Conservation (phyloP, 2,113 vertebrate species). For the Crocuta crocuta region DNA sequence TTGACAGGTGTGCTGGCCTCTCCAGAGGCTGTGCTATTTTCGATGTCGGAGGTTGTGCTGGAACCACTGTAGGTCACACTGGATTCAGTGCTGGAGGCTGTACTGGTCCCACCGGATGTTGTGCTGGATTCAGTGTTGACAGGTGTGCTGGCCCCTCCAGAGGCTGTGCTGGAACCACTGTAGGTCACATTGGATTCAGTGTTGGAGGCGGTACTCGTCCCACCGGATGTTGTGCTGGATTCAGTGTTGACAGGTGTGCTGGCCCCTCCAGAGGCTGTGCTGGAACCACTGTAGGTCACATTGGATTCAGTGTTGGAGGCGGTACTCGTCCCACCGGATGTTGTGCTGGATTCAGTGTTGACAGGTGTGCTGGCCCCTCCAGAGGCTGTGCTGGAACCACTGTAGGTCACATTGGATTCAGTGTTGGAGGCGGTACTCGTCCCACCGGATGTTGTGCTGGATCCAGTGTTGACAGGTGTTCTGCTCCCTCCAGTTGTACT, state of each 20-base stretch:
- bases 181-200: accelerated
- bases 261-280: accelerated
- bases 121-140: not conserved
- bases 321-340: accelerated
- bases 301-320: accelerated
- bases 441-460: not conserved
- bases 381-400: accelerated
- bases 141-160: accelerated
- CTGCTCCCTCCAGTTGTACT: not conserved
- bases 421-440: accelerated
- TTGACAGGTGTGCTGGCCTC: accelerated
- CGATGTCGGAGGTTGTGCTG: accelerated
- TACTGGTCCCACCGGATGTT: not conserved
- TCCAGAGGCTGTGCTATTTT: accelerated
- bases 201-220: accelerated
- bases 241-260: accelerated
- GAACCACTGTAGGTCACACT: accelerated
- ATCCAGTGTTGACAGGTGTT: accelerated
- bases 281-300: accelerated
- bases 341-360: not conserved
- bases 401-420: accelerated
- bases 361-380: accelerated
- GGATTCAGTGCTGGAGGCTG: accelerated
- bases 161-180: accelerated
- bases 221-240: not conserved